phyloP scores from a whole-genome alignment of 2,888 invertebrate genomes.

The Drosophila pseudotalamancana region DNA sequence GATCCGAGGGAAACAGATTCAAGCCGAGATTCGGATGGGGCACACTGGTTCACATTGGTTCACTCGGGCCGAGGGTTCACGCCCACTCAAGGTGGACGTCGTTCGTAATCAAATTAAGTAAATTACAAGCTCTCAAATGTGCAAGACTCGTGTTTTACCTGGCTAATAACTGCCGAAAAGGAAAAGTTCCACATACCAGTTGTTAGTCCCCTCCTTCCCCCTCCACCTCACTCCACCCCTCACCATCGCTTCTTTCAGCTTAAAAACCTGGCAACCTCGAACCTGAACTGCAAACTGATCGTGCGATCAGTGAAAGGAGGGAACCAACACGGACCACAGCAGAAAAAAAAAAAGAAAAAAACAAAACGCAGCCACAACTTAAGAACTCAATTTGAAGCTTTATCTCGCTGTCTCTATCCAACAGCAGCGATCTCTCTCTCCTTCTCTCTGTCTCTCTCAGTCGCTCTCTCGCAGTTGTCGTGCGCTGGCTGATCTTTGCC shows the following conservation, averaged over 20 bases:
- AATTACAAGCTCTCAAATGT: constrained; percentile 80
- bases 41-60: neutral
- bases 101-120: constrained; percentile 79
- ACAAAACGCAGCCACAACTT: constrained; percentile 44
- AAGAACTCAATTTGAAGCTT: constrained; percentile 73
- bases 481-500: constrained; percentile 76
- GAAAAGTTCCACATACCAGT: constrained; percentile 32
- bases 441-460: neutral
- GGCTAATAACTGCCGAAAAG: constrained; percentile 76
- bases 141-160: constrained; percentile 77
- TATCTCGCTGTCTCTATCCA: constrained; percentile 14
- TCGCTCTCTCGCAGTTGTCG: constrained; percentile 41
- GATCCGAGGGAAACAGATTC: constrained; percentile 6
- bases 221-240: neutral
- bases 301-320: constrained; percentile 52
- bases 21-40: constrained; percentile 3
- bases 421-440: neutral
- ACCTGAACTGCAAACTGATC: constrained; percentile 40
- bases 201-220: neutral
- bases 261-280: constrained; percentile 15
- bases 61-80: constrained; percentile 15
- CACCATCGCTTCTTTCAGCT: too few relatives aligned
- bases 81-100: constrained; percentile 45
- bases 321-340: constrained; percentile 19
- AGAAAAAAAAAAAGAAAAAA: neutral